These are phyloP conservation scores for Drosophila erecta DNA, from an alignment of 1,140 invertebrate genomes.

Conservation along the genomic window DNA sequence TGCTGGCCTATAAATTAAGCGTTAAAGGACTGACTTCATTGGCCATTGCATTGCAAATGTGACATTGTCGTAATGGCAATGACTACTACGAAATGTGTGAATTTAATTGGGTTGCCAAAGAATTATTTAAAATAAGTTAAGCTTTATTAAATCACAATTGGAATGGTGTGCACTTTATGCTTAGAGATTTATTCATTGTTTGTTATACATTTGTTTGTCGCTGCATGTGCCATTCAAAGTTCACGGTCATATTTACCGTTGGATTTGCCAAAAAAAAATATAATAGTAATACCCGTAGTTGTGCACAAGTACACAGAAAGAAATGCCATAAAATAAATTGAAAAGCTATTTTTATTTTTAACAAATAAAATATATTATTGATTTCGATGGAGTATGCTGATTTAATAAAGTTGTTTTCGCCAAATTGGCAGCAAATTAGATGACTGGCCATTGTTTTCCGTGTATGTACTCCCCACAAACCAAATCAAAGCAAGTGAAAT, in stretches of 20 bases:
- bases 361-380: no score
- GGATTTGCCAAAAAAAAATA: constrained; percentile 41
- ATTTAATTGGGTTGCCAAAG: constrained; percentile 33
- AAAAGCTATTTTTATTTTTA: no score
- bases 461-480: constrained; percentile 1
- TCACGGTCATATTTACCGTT: constrained; percentile 62
- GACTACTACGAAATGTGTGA: constrained; percentile 23
- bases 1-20: constrained; percentile 58
- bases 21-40: constrained; percentile 57
- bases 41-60: constrained; percentile 50
- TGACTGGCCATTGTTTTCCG: background rate
- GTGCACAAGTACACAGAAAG: constrained; percentile 31
- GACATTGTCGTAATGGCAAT: constrained; percentile 17
- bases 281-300: constrained; percentile 1
- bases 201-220: constrained; percentile 43
- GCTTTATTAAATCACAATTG: constrained; percentile 46
- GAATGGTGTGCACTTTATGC: constrained; percentile 37
- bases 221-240: constrained; percentile 50
- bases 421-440: background rate
- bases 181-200: constrained; percentile 35
- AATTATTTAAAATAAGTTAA: background rate
- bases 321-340: background rate
- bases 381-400: no score
- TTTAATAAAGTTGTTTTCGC: no score
- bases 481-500: constrained; percentile 59